Percentiles rank a stretch among this genome's conserved stretches.
Conservation (phyloP, 2,113 vertebrate species). For the Hypomesus transpacificus region DNA sequence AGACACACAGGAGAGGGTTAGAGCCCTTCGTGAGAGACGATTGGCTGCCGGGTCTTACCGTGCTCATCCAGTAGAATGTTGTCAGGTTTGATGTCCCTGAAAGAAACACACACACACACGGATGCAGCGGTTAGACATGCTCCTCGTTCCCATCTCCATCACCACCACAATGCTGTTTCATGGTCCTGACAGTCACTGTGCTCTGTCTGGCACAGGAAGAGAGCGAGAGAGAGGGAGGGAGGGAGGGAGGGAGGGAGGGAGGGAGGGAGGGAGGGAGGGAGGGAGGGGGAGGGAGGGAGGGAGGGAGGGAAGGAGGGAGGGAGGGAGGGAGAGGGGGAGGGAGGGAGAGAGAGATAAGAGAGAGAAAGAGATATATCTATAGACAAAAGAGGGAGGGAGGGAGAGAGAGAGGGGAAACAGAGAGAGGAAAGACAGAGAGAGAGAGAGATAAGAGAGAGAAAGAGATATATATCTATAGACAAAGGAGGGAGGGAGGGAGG, state of each 20-base stretch:
- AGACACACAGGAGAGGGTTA: neutral
- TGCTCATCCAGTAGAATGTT: conserved; percentile 97
- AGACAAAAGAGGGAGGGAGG: too few species aligned
- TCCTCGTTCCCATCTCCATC: neutral
- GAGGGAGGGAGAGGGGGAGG: too few species aligned
- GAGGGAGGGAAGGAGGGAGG: neutral
- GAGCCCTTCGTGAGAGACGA: too few species aligned
- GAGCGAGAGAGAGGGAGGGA: neutral
- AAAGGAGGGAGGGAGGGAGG: too few species aligned
- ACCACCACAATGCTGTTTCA: neutral
- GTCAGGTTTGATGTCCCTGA: conserved; percentile 97
- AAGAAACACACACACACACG: conserved; percentile 25
- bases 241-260: neutral
- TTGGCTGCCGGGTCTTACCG: conserved; percentile 73
- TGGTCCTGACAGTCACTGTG: too few species aligned
- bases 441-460: too few species aligned
- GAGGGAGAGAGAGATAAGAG: too few species aligned
- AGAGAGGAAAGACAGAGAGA: too few species aligned
- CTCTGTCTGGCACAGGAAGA: neutral
- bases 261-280: too few species aligned
- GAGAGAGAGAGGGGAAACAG: too few species aligned
- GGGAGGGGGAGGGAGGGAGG: neutral
- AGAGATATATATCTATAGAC: too few species aligned
- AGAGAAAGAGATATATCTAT: too few species aligned
- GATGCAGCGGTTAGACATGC: neutral